A percentile compares a stretch with the other conserved stretches of the same genome.
These are phyloP conservation scores for Crenuchus spilurus DNA, from an alignment of 2,797 vertebrate species.

Conservation along the genomic window DNA sequence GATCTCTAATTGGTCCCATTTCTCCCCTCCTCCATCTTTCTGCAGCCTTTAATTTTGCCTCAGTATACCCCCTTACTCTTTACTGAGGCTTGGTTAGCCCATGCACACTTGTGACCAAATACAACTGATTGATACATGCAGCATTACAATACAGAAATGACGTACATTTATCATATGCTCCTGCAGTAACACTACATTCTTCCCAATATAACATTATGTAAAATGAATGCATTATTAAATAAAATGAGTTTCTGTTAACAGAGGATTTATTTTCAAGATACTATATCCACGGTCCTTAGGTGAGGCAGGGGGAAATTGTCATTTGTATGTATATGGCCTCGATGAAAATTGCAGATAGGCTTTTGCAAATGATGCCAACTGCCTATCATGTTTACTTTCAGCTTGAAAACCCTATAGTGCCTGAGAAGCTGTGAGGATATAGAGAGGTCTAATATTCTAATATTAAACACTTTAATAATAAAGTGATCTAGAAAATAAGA, in stretches of 20 bases:
- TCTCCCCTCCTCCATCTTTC: conserved; percentile 16
- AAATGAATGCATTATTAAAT: too few relatives aligned
- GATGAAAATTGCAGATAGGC: conserved; percentile 17
- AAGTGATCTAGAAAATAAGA: not conserved
- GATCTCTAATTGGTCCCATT: conserved; percentile 8
- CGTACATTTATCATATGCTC: too few relatives aligned
- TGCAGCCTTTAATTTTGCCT: conserved; percentile 39
- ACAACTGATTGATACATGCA: not conserved
- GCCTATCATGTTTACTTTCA: conserved; percentile 36
- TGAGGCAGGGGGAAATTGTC: conserved; percentile 5
- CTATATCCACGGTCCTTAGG: not conserved
- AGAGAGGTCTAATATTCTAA: not conserved
- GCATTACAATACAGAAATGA: too few relatives aligned
- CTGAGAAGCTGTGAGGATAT: not conserved
- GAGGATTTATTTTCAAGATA: too few relatives aligned
- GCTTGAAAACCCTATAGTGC: conserved; percentile 5
- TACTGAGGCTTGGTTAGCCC: not conserved
- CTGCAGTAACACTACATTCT: too few relatives aligned
- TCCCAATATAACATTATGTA: too few relatives aligned
- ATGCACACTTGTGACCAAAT: not conserved
- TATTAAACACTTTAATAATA: too few relatives aligned
- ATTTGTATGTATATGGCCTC: conserved; percentile 12
- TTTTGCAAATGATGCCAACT: conserved; percentile 43
- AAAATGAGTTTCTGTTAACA: too few relatives aligned
- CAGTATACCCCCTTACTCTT: conserved; percentile 24